These are phyloP conservation scores for Agelaius phoeniceus DNA, from an alignment of 2,113 vertebrate genomes.

Conservation along the genomic window DNA sequence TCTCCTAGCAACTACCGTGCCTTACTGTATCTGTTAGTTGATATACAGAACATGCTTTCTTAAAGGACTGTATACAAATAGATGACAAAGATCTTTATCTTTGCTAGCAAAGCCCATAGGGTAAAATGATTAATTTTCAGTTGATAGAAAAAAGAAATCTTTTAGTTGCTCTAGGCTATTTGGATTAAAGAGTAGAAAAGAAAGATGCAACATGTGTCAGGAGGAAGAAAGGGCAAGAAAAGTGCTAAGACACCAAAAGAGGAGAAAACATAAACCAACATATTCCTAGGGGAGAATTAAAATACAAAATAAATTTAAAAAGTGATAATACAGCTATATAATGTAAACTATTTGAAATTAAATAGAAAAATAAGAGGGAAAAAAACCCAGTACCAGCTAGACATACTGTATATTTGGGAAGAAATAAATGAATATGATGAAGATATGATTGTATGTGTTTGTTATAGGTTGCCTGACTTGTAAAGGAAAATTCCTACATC, in stretches of 20 bases:
- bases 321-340: not conserved
- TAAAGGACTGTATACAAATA: not conserved
- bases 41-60: not conserved
- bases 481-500: not conserved
- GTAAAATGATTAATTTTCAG: conserved; percentile 2
- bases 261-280: not conserved
- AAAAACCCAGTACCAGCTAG: not conserved
- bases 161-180: not conserved
- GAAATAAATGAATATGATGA: not conserved
- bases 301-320: not conserved
- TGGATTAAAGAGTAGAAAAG: not conserved
- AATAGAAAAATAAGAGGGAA: not conserved
- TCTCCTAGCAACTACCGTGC: not conserved
- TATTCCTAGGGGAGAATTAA: not conserved
- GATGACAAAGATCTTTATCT: not conserved
- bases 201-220: not conserved
- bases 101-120: not conserved
- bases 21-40: not conserved
- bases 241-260: not conserved
- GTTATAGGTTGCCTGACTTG: not conserved
- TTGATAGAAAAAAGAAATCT: not conserved
- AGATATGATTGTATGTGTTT: not conserved
- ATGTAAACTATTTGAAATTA: not conserved
- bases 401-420: not conserved
- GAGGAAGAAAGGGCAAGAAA: not conserved